Evolutionary conservation across 2,888 invertebrate genomes (phyloP).

Genomic region (Epirrhoe tristata): DNA sequence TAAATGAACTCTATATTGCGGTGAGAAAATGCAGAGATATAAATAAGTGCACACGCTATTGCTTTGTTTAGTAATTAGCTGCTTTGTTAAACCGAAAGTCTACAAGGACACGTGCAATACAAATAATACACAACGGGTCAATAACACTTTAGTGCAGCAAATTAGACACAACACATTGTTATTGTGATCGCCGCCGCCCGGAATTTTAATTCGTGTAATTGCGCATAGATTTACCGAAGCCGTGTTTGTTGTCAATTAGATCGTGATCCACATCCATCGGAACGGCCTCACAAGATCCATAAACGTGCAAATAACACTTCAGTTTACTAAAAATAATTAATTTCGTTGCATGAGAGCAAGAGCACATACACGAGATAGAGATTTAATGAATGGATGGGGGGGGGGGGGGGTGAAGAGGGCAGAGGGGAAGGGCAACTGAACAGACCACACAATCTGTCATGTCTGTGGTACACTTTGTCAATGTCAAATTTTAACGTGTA

Average conservation of each 20-base stretch:
- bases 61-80: constrained; percentile 25
- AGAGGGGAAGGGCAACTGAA: not conserved
- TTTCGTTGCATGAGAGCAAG: not conserved
- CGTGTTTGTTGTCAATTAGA: constrained; percentile 69
- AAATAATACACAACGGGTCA: constrained; percentile 58
- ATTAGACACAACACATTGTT: constrained; percentile 55
- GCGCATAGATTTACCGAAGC: constrained; percentile 64
- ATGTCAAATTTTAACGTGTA: no score
- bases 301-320: constrained; percentile 13
- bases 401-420: not conserved
- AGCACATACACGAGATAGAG: not conserved
- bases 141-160: constrained; percentile 52
- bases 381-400: not conserved
- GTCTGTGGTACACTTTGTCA: not conserved
- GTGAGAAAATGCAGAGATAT: constrained; percentile 11
- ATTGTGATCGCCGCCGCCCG: constrained; percentile 52
- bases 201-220: constrained; percentile 40
- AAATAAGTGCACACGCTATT: constrained; percentile 2
- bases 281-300: constrained; percentile 38
- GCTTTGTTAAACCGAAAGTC: constrained; percentile 54
- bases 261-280: constrained; percentile 80
- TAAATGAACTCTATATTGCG: constrained; percentile 6
- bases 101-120: constrained; percentile 60
- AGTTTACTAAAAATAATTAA: not conserved
- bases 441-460: not conserved